Evolutionary conservation across 2,797 vertebrate species (phyloP), one percentile per base, ranked within the genome.

Genomic region (Peromyscus eremicus): DNA sequence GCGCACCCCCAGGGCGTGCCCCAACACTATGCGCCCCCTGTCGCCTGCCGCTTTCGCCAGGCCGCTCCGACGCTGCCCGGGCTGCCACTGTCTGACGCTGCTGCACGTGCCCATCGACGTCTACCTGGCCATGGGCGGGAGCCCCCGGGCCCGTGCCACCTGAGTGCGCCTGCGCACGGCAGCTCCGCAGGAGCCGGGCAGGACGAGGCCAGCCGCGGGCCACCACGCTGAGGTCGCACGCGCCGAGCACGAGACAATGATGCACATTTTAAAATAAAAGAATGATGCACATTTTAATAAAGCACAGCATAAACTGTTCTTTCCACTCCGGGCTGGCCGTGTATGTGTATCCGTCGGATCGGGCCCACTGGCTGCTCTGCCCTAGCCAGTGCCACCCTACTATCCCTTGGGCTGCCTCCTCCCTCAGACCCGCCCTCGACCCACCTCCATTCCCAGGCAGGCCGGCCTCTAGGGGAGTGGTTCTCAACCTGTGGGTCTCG

Each of bases 81-180:
- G 98, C 88, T 98, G 98, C 97, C 98, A 98, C 97, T 97, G 98
- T 97, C 97, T 99, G 98, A 98, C 98, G 21, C 94, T 98, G 97
- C 98, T 98, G 95, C 97, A 98, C 93, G 97, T 98, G 96, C 98
- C 98, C 98, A 98, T 99, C 73, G 98, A 99, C 71, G 98, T 98
- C 82, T 98, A 98, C 97, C 96, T 98, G 71, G 98, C 98, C 92
- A 98, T 98, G 98, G 98, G 98, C 86, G 98, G 98, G 79, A 98
- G 97, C 43, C 77, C 96, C 71, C 83, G 96, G 90, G 97, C 97
- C 66, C 97, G 97, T 76, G 80, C 97, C 89, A 96, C 97, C 96
- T 98, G 71, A 98, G 13, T 79, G 93, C 43, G 89, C 92, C 97
- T 55, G 29, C 19, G 40, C 92, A 71, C 25, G 55, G 25, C n/a